These are phyloP conservation scores for Scalopus aquaticus DNA, from an alignment of 2,113 vertebrate genomes.

Conservation along the genomic window DNA sequence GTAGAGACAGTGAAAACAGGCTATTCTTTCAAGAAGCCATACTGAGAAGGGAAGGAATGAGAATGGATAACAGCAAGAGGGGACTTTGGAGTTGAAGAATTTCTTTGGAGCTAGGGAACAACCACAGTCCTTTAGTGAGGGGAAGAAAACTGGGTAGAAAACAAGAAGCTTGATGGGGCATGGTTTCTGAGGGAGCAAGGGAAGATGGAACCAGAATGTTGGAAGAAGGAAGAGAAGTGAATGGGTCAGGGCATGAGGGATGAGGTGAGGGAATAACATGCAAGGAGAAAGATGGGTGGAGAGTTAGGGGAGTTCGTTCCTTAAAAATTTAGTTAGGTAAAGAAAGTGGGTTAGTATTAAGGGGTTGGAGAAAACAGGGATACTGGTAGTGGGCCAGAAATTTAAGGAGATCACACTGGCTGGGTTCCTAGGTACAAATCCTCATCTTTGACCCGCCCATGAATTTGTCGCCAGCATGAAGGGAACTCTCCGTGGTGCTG, in stretches of 20 bases:
- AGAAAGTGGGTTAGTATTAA: background rate
- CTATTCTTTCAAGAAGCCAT: background rate
- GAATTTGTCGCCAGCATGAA: background rate
- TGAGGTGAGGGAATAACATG: background rate
- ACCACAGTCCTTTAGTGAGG: background rate
- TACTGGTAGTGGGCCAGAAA: background rate
- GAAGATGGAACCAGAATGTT: slow-evolving; percentile 10
- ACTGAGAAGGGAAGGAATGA: background rate
- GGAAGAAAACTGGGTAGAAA: slow-evolving; percentile 29
- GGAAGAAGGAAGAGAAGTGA: slow-evolving; percentile 15
- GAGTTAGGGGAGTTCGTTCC: background rate
- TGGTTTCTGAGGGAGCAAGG: background rate
- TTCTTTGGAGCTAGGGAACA: background rate
- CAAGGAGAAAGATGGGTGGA: slow-evolving; percentile 6
- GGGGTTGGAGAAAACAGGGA: background rate
- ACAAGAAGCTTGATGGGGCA: background rate
- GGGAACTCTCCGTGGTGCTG: slow-evolving; percentile 71
- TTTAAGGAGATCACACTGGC: background rate
- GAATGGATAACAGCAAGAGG: background rate
- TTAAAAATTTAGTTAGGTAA: background rate
- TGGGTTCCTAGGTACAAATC: background rate
- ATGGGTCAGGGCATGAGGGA: background rate
- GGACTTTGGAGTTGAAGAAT: background rate
- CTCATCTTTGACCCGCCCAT: background rate
- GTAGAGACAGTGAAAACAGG: background rate